A percentile compares a stretch with the other conserved stretches of the same genome.
Evolutionary conservation across 2,797 vertebrate species (phyloP).

Genomic region (Argentina silus): DNA sequence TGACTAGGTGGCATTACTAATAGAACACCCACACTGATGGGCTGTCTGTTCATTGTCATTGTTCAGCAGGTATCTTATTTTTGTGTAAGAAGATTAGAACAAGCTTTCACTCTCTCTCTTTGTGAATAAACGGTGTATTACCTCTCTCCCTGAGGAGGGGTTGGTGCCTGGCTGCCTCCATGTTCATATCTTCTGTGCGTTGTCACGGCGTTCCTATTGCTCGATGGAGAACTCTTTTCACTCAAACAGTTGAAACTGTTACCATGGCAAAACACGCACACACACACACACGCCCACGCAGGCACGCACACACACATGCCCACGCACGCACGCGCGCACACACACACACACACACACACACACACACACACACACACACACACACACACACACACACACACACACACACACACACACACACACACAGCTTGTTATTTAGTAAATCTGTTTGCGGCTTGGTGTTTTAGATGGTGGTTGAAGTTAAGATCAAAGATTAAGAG

Average conservation of each 20-base stretch:
- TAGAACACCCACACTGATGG: neutral
- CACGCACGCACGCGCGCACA: neutral
- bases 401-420: neutral
- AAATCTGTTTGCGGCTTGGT: neutral
- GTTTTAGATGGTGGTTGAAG: neutral
- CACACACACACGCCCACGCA: neutral
- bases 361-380: conserved; percentile 14
- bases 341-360: conserved; percentile 8
- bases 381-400: neutral
- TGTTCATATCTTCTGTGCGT: conserved; percentile 27
- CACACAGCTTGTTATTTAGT: neutral
- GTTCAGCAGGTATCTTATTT: neutral
- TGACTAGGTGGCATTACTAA: neutral
- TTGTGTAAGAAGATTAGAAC: neutral
- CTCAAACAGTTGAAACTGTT: conserved; percentile 29
- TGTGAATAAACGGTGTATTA: neutral
- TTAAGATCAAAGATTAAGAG: neutral
- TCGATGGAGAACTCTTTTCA: conserved; percentile 19
- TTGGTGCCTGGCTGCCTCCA: conserved; percentile 10
- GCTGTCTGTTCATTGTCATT: neutral
- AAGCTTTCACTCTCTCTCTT: neutral
- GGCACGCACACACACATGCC: too few relatives aligned
- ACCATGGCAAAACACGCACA: conserved; percentile 17
- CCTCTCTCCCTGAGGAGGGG: conserved; percentile 21
- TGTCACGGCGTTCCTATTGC: conserved; percentile 37